phyloP scores from a whole-genome alignment of 1,140 invertebrate species.

The Diorhabda sublineata region DNA sequence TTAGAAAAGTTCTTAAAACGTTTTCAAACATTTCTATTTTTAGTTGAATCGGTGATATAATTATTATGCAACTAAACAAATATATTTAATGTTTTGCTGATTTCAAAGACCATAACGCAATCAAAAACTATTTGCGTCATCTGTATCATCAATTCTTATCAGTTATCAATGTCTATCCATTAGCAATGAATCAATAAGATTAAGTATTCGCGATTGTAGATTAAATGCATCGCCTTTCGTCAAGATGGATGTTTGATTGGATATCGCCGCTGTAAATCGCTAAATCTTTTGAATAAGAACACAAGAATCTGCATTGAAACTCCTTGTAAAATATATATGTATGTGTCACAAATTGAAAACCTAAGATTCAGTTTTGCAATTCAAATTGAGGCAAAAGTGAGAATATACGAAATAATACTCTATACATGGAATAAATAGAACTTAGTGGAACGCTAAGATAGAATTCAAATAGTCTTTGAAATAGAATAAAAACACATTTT shows the following conservation, averaged over 20 bases:
- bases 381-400: too few species aligned
- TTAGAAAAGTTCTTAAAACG: too few species aligned
- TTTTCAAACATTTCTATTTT: too few species aligned
- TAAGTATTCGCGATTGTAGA: neutral
- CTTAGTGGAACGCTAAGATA: neutral
- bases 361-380: neutral
- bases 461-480: neutral
- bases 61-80: too few species aligned
- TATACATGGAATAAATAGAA: neutral
- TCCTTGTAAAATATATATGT: neutral
- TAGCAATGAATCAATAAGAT: slow-evolving; percentile 1
- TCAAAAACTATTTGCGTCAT: neutral
- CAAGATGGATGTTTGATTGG: neutral
- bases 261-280: neutral
- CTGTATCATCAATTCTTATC: neutral
- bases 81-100: too few species aligned
- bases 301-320: neutral
- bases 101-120: neutral
- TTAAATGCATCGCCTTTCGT: neutral
- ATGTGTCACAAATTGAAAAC: neutral
- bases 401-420: too few species aligned
- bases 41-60: too few species aligned
- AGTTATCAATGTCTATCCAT: neutral
- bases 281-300: neutral
- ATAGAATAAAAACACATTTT: neutral